Evolutionary conservation across 1,140 invertebrate species (phyloP).

Genomic region (Drosophila murphyi): DNA sequence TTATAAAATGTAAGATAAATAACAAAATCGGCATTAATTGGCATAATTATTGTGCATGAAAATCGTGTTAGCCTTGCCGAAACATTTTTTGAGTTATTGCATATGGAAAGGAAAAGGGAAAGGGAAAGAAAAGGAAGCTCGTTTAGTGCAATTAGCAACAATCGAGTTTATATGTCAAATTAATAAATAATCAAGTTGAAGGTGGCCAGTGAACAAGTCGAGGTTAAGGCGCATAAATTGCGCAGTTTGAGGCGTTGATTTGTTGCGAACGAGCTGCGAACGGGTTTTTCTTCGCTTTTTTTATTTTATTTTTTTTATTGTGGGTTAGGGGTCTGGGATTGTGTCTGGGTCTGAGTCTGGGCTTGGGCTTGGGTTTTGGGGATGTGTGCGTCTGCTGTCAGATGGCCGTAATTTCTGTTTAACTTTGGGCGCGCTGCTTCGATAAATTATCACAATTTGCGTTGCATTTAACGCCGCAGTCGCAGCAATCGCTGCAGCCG

Average conservation of each 20-base stretch:
- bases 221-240: slow-evolving; percentile 71
- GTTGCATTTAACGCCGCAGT: slow-evolving; percentile 66
- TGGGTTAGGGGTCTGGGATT: background rate
- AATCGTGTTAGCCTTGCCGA: slow-evolving; percentile 45
- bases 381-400: slow-evolving; percentile 49
- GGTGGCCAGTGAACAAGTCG: slow-evolving; percentile 57
- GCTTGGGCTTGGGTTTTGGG: background rate
- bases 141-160: slow-evolving; percentile 83
- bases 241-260: slow-evolving; percentile 77
- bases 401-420: slow-evolving; percentile 73
- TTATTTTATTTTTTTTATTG: too few relatives aligned
- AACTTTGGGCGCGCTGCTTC: slow-evolving; percentile 67
- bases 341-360: background rate
- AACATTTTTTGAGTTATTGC: slow-evolving; percentile 40
- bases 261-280: slow-evolving; percentile 45
- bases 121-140: slow-evolving; percentile 51
- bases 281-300: slow-evolving; percentile 38
- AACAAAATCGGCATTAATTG: slow-evolving; percentile 22
- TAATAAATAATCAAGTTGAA: slow-evolving; percentile 77
- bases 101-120: slow-evolving; percentile 53
- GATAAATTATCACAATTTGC: slow-evolving; percentile 83
- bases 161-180: slow-evolving; percentile 82
- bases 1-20: slow-evolving; percentile 18
- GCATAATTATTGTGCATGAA: slow-evolving; percentile 46
- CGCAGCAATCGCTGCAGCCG: slow-evolving; percentile 30